A percentile compares a stretch with the other conserved stretches of the same genome.
phyloP scores from a whole-genome alignment of 2,888 invertebrate genomes.

The Lathronympha strigana region DNA sequence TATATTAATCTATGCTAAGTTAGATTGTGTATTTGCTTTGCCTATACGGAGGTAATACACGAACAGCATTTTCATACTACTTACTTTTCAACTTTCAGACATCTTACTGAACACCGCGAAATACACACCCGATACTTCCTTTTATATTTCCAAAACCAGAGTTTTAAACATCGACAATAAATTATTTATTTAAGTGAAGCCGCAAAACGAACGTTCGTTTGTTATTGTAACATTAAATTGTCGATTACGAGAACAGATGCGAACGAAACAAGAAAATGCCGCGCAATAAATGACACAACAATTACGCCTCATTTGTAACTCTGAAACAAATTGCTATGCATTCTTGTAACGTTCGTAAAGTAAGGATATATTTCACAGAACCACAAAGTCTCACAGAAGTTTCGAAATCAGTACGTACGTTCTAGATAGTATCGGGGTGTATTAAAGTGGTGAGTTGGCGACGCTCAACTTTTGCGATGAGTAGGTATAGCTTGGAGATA shows the following conservation, averaged over 20 bases:
- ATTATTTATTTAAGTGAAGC: neutral
- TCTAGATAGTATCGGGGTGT: constrained; percentile 51
- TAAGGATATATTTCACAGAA: constrained; percentile 16
- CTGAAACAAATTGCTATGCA: constrained; percentile 29
- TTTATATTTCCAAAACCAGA: too few relatives aligned
- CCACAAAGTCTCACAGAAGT: constrained; percentile 9
- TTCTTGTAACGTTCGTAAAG: constrained; percentile 28
- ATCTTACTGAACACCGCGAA: too few relatives aligned
- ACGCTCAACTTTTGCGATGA: constrained; percentile 49
- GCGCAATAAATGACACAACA: constrained; percentile 32
- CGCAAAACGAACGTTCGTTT: neutral
- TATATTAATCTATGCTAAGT: too few relatives aligned
- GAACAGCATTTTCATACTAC: too few relatives aligned
- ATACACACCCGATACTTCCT: too few relatives aligned
- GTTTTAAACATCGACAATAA: too few relatives aligned
- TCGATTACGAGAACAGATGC: constrained; percentile 12
- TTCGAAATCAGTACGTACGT: constrained; percentile 28
- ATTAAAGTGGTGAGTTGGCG: constrained; percentile 49
- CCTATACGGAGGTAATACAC: too few relatives aligned
- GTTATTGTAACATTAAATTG: neutral
- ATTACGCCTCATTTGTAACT: constrained; percentile 36
- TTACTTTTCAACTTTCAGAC: too few relatives aligned
- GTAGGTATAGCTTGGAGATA: neutral
- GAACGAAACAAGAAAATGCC: constrained; percentile 25
- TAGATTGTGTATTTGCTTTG: too few relatives aligned